Evolutionary conservation across 2,797 vertebrate genomes (phyloP), one percentile per base, ranked within the genome.

Genomic region (Gymnodraco acuticeps): DNA sequence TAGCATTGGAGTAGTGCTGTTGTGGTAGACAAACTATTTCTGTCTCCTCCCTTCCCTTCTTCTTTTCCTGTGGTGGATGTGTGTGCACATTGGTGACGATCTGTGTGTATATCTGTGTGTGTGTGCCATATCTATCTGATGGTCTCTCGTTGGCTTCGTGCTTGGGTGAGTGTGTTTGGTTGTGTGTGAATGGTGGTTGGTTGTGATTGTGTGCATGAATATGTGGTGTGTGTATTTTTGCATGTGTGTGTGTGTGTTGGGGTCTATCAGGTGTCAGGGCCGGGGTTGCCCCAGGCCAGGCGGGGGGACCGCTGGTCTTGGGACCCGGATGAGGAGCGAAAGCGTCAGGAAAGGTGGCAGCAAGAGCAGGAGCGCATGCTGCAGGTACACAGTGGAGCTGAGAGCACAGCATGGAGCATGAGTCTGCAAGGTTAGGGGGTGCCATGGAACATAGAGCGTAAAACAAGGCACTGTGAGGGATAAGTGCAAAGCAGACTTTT

Each of bases 301-400:
- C 96, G 91, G 92, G 95, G 90, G 84, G 96, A 96, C 89, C 96
- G 95, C 94, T 97, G 97, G 96, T 95, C 96, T 45, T 99, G 98
- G 98, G 96, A 98, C 94, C 97, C 97, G 8, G 97, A 99, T 90
- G 98, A 99, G 93, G 98, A 99, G 87, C 95, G 97, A 88, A 96
- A 96, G 90, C 96, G 97, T 53, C 98, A 99, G 92, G 96, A 97
- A 85, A 96, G 95, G 82, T 99, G 98, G 98, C 98, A 99, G 88
- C 96, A 95, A 83, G 97, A 98, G 85, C 98, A 99, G 92, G 98
- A 99, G 62, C 96, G 96, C 76, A 88, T 96, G 88, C 97, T 99
- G 89, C 98, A 99, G 97, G 98, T 99, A 96, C 86, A 89, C 63
- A 55, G 80, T 13, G 62, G 14, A 71, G 61, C 71, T 62, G 19